phyloP scores from a whole-genome alignment of 2,888 invertebrate genomes.

The Orthonychiurus folsomi region DNA sequence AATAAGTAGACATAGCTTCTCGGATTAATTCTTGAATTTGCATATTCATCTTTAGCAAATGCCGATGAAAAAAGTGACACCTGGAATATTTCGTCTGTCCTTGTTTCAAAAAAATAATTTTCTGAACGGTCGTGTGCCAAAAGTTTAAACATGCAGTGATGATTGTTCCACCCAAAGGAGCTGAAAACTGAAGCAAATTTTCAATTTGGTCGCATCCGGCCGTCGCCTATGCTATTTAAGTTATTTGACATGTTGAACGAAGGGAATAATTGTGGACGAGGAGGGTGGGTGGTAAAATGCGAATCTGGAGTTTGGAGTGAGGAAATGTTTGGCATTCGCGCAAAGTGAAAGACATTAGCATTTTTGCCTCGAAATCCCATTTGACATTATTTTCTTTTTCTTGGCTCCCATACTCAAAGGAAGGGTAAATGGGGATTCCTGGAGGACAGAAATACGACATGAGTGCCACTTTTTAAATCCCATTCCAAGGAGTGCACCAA shows the following conservation, averaged over 20 bases:
- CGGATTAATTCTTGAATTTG: too few relatives aligned
- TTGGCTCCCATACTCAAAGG: constrained; percentile 4
- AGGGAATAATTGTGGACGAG: background rate
- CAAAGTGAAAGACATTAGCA: constrained; percentile 13
- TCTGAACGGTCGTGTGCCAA: too few relatives aligned
- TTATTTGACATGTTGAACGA: background rate
- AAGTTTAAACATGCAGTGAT: background rate
- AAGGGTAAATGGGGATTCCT: background rate
- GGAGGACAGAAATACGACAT: too few relatives aligned
- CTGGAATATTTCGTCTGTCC: background rate
- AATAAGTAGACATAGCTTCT: background rate
- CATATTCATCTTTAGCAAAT: too few relatives aligned
- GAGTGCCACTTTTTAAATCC: background rate
- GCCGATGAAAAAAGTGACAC: background rate
- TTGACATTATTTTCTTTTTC: constrained; percentile 9
- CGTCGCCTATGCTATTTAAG: too few relatives aligned
- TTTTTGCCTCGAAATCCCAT: background rate
- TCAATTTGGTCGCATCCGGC: background rate
- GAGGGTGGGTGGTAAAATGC: too few relatives aligned
- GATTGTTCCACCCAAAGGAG: background rate
- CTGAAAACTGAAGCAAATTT: background rate
- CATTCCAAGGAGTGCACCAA: background rate
- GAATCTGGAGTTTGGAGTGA: constrained; percentile 5
- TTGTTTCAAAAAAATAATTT: background rate
- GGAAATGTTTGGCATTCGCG: constrained; percentile 21